Evolutionary conservation across 2,797 vertebrate species (phyloP), one percentile per base, ranked within the genome.

Genomic region (Ptychobarbus kaznakovi): DNA sequence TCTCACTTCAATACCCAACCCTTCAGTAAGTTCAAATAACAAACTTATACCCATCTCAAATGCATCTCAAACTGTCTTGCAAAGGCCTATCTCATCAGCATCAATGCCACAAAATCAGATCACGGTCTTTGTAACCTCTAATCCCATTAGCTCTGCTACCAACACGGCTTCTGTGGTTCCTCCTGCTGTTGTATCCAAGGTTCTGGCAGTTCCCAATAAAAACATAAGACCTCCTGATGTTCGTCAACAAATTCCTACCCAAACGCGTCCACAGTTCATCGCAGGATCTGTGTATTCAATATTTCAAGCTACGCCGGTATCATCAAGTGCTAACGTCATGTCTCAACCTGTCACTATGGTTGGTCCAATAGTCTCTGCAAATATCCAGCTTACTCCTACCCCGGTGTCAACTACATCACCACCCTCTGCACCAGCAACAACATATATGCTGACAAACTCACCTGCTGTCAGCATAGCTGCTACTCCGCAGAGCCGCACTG

Each of bases 81-180:
- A 97, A 80, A 96, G 97, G 86, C 95, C 97, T 73, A 93, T 96
- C 69, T 96, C 95, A 65, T 96, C 97, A 78, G 94, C 95, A 82
- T 93, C 96, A 63, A 94, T 97, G 90, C 93, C 96, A 58, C 94
- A 96, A 86, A 98, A 94, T 91, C 98, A 98, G 89, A 98, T 99
- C 90, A 99, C 98, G 70, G 97, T 99, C 79, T 99, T 98, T 92
- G 97, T 99, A 81, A 97, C 97, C 69, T 97, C 98, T 75, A 99
- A 97, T 91, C 94, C 97, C 38, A 96, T 99, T 72, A 97, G 97
- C 6, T 96, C 97, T 78, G 93, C 97, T 86, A 92, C 95, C 82
- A 96, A 92, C 74, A 95, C 97, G 16, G 93, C 96, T 61, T 90
- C 96, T 75, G 97, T 98, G 85, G 92, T 96, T 75, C 95, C 97